Evolutionary conservation across 2,797 vertebrate species (phyloP).

Genomic region (Carduelis carduelis): DNA sequence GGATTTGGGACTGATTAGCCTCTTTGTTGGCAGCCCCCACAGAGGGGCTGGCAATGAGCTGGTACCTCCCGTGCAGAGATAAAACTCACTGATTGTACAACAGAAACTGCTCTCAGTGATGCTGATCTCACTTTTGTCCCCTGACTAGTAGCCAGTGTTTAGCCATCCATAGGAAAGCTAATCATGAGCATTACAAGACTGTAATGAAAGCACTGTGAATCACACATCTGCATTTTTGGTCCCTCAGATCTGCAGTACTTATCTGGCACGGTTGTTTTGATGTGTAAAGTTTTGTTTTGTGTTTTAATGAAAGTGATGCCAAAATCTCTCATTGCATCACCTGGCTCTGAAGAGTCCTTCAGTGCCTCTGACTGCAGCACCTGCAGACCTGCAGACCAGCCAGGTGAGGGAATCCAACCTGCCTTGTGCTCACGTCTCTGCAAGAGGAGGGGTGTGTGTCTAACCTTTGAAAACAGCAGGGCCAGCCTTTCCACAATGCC

Average conservation of each 20-base stretch:
- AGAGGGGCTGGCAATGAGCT: neutral
- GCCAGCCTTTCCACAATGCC: neutral
- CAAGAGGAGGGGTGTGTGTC: accelerated
- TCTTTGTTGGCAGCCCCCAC: neutral
- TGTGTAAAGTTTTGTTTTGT: neutral
- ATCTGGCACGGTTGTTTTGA: neutral
- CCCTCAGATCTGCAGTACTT: neutral
- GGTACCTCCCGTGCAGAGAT: neutral
- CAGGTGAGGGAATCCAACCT: neutral
- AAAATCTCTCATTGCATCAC: neutral
- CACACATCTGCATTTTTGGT: neutral
- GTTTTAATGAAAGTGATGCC: neutral
- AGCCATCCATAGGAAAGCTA: neutral
- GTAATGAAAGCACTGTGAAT: neutral
- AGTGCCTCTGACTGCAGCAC: neutral
- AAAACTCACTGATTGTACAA: neutral
- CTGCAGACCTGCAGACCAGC: neutral
- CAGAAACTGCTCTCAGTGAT: neutral
- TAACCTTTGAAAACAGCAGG: neutral
- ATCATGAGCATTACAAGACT: neutral
- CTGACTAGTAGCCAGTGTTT: neutral
- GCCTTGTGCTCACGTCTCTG: accelerated
- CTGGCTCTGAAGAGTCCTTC: neutral
- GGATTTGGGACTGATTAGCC: neutral
- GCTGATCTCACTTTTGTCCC: neutral